Evolutionary conservation across 2,113 vertebrate species (phyloP).

Genomic region (Nycticebus coucang): DNA sequence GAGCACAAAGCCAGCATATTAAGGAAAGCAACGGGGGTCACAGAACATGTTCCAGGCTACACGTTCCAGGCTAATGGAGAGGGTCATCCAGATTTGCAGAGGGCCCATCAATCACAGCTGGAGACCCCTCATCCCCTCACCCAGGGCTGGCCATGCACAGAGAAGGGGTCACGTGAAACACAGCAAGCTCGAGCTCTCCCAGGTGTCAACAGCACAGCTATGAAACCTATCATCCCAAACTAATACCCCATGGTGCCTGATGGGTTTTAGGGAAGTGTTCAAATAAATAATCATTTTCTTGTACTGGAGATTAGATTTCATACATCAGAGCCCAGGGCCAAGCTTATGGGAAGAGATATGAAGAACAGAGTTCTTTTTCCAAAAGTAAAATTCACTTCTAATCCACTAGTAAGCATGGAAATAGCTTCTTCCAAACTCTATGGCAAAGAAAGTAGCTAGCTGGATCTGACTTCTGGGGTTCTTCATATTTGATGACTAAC

Average conservation of each 20-base stretch:
- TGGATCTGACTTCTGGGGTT: not conserved
- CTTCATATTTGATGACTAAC: fast-evolving
- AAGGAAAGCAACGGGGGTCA: not conserved
- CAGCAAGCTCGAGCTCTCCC: not conserved
- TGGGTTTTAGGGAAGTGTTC: constrained; percentile 5
- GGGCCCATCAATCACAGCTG: not conserved
- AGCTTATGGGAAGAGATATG: not conserved
- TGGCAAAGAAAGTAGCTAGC: not conserved
- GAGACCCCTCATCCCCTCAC: not conserved
- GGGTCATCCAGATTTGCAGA: not conserved
- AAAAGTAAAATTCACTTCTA: constrained; percentile 41
- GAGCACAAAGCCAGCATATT: not conserved
- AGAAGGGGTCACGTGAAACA: not conserved
- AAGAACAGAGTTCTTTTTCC: constrained; percentile 20
- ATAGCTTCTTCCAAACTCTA: not conserved
- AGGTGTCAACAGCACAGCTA: not conserved
- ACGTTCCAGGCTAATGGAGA: not conserved
- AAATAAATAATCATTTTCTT: constrained; percentile 29
- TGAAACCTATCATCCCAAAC: constrained; percentile 20
- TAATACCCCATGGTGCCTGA: not conserved
- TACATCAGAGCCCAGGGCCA: not conserved
- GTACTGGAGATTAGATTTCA: constrained; percentile 50
- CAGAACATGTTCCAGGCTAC: not conserved
- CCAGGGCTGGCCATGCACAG: not conserved
- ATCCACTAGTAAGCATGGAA: not conserved